Conservation (phyloP, 2,113 vertebrate species). For the Axis porcinus region DNA sequence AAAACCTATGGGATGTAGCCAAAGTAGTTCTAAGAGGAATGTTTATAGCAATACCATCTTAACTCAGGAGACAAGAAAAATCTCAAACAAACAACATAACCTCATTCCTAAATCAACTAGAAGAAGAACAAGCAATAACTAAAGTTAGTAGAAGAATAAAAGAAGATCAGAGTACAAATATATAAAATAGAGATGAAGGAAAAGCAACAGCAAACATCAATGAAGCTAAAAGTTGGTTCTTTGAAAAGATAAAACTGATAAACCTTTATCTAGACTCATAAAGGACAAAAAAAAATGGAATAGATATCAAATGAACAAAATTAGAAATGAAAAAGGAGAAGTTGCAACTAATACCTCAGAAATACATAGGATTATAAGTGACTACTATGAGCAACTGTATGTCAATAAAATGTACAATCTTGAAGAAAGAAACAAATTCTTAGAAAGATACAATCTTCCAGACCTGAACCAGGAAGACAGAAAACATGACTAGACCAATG, state of each 20-base stretch:
- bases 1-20: neutral
- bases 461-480: neutral
- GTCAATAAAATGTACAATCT: neutral
- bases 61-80: neutral
- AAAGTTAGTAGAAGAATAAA: neutral
- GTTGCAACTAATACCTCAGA: neutral
- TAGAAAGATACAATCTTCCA: neutral
- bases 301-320: neutral
- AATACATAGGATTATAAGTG: neutral
- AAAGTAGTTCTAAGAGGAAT: neutral
- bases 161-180: neutral
- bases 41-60: neutral
- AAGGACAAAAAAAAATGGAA: neutral
- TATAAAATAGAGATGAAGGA: neutral
- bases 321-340: neutral
- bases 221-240: neutral
- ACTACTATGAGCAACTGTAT: neutral
- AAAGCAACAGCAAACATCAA: neutral
- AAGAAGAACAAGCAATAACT: neutral
- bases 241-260: neutral
- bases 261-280: neutral
- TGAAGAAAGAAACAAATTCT: neutral
- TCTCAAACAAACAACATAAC: neutral
- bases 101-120: neutral
- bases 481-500: neutral